phyloP scores from a whole-genome alignment of 2,888 invertebrate genomes.

The Orthosia gracilis region DNA sequence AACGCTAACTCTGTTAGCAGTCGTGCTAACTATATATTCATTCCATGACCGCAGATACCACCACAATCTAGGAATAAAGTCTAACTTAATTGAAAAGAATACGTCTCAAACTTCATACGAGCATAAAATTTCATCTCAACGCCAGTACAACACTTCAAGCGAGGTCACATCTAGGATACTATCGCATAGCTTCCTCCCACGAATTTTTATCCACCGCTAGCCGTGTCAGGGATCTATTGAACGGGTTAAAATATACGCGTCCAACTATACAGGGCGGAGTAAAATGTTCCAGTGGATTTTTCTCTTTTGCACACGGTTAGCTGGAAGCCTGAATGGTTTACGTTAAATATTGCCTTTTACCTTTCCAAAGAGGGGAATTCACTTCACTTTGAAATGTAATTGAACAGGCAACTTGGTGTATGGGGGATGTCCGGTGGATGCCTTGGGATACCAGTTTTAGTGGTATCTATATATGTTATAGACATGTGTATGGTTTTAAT shows the following conservation, averaged over 20 bases:
- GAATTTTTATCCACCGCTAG: conserved; percentile 43
- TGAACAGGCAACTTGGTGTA: conserved; percentile 53
- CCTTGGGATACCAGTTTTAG: conserved; percentile 1
- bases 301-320: conserved; percentile 64
- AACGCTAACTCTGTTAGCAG: no score
- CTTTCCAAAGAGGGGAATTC: conserved; percentile 64
- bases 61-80: no score
- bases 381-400: conserved; percentile 61
- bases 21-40: no score
- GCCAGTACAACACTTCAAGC: neutral
- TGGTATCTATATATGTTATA: neutral
- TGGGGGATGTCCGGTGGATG: neutral
- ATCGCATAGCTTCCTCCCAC: conserved; percentile 4
- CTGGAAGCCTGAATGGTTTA: conserved; percentile 63
- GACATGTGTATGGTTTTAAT: neutral
- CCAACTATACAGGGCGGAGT: conserved; percentile 52
- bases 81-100: neutral
- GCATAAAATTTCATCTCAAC: conserved; percentile 1
- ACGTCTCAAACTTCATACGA: neutral
- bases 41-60: no score
- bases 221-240: conserved; percentile 58
- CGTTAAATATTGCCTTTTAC: conserved; percentile 76
- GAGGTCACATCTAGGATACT: neutral
- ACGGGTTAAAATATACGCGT: conserved; percentile 64
- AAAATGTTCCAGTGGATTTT: conserved; percentile 60